A percentile compares a stretch with the other conserved stretches of the same genome.
phyloP scores from a whole-genome alignment of 2,113 vertebrate species.

The Siniperca chuatsi region DNA sequence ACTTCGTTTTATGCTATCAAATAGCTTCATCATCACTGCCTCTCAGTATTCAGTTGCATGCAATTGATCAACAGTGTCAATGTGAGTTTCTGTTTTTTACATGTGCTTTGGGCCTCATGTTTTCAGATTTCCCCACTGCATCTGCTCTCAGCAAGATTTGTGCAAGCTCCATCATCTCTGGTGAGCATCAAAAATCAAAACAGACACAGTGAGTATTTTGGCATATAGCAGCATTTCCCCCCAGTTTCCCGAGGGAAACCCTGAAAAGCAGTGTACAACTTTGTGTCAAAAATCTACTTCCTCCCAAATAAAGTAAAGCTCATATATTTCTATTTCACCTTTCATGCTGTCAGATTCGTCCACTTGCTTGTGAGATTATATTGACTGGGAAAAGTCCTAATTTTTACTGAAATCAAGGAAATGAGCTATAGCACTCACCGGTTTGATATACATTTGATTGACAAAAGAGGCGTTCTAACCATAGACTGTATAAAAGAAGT shows the following conservation, averaged over 20 bases:
- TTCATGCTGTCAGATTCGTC: too few species aligned
- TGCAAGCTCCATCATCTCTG: not conserved
- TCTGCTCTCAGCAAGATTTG: not conserved
- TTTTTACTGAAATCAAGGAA: too few species aligned
- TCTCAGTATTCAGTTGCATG: not conserved
- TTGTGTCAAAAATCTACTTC: too few species aligned
- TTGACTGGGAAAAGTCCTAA: too few species aligned
- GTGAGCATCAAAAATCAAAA: not conserved
- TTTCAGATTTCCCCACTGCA: conserved; percentile 8
- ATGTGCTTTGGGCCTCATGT: not conserved
- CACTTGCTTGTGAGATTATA: too few species aligned
- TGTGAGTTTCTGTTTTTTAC: not conserved
- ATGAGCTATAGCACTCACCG: too few species aligned
- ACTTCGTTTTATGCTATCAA: not conserved
- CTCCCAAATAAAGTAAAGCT: too few species aligned
- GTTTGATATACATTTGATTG: too few species aligned
- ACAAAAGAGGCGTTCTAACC: too few species aligned
- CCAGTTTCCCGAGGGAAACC: not conserved
- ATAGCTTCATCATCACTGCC: not conserved
- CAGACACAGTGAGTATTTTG: conserved; percentile 15
- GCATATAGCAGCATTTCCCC: not conserved
- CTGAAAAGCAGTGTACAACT: not conserved
- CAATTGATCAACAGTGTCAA: not conserved
- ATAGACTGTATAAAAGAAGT: too few species aligned
- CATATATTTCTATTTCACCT: too few species aligned